Evolutionary conservation across 2,888 invertebrate genomes (phyloP), one percentile per base, ranked within the genome.

Genomic region (Selenia dentaria): DNA sequence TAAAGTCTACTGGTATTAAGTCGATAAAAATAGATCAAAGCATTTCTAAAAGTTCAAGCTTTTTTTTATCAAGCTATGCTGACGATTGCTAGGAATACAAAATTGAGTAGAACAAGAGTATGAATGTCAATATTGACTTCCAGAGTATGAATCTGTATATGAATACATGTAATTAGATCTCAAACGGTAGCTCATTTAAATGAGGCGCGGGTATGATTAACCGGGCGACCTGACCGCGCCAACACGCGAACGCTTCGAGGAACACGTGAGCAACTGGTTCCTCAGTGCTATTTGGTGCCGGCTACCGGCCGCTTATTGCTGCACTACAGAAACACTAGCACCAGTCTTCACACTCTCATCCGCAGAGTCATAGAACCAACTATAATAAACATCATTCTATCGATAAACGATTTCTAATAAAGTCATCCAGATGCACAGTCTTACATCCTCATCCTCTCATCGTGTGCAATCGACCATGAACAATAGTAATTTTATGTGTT

Each of bases 201-300:
- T 75, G 61, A 57, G 13, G 47, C 56, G 49, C 56, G 69, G 62
- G 79, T 75, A 76, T 79, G 82, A 80, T 79, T 79, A 81, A 83
- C 81, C 65, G 10, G 27, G 10, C 11, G 16, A 11, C 9, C 2
- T n/a, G 28, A 65, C 59, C 58, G 62, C 51, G 46, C 52, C 40
- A 57, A 62, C 79, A 78, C 76, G 77, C 76, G 64, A 74, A 59
- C 53, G 57, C 65, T 41, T 38, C 16, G 24, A 31, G 35, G 25
- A 52, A 67, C 72, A 70, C 65, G 70, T 70, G 67, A 71, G 67
- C 58, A 77, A 82, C 80, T 64, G 68, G 80, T 78, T 79, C 56
- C 54, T 51, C 22, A 22, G 48, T 55, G 62, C 65, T 70, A 67
- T 72, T 70, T 70, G 66, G 72, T 66, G 67, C 54, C 56, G 62